Base-by-base conservation (phyloP, 2,797 vertebrate species). In the Microctenopoma steveboyesi region DNA sequence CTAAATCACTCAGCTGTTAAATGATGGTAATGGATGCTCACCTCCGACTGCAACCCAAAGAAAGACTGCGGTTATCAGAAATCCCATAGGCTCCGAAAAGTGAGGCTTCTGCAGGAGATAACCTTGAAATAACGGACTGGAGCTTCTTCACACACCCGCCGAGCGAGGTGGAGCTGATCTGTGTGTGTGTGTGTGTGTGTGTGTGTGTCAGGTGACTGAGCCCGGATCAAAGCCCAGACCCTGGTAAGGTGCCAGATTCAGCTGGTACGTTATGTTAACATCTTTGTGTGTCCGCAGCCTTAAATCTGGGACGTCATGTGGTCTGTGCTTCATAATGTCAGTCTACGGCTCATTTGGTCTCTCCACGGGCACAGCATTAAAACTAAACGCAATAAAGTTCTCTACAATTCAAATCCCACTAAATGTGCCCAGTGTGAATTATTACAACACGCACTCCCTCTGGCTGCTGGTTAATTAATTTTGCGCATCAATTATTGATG, bases 31-130 rank as follows among this genome's bases (percentile, higher is more conserved):
- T 3, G 57, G 1, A 56, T 0, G 6, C 91, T 88, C 64, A 93
- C 92, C 92, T 83, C 87, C 89, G 85, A 83, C 86, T 0, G 76
- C 89, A 60, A 89, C 85, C 87, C 87, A 86, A 0, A 92, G 72
- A 4, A 87, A 64, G 43, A 87, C 56, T 25, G 86, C 70, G 18
- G 82, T 60, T 47, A 85, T 54, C 56, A 91, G 48, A 64, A 84
- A 8, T 69, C 86, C 88, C 91, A 91, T 92, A 79, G 76, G 82
- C 79, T 72, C 84, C 77, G 52, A n/a, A 11, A 49, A 55, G 58
- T 37, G 57, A 37, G 61, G 62, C 53, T 80, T 77, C 82, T 70
- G 75, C 82, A 47, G 86, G 64, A 84, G 79, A 90, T 88, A 88
- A 91, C 88, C 88, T 92, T 92, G 81, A 83, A 84, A 81, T 80